Percentiles rank a stretch among this genome's conserved stretches.
Evolutionary conservation across 37 sponge, comb jelly and placozoan species (phyloP).

Genomic region (Hexactinellida sp.): DNA sequence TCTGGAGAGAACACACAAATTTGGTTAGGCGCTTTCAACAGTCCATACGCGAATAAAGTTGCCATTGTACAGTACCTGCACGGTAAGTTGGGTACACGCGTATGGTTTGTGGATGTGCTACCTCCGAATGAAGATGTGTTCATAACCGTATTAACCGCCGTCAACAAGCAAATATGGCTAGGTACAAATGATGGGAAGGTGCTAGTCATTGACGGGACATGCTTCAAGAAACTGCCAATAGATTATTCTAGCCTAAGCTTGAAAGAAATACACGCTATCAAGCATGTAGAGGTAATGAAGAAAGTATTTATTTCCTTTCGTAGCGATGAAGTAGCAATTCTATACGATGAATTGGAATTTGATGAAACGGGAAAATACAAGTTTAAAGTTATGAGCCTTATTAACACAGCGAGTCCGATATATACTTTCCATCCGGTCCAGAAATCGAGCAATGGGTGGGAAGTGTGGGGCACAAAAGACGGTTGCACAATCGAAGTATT

Average conservation of each 20-base stretch:
- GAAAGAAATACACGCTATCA: background rate
- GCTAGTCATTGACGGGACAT: background rate
- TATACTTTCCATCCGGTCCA: background rate
- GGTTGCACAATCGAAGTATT: background rate
- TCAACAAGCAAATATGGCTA: constrained; percentile 3
- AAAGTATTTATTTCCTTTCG: background rate
- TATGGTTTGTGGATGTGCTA: background rate
- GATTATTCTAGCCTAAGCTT: background rate
- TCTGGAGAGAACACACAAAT: background rate
- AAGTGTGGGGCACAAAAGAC: background rate
- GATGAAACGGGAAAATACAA: background rate
- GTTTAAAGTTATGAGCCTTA: background rate
- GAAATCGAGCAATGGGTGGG: background rate
- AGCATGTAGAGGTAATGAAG: background rate
- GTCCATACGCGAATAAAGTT: background rate
- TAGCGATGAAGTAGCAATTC: background rate
- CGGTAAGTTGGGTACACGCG: background rate
- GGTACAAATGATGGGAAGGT: background rate
- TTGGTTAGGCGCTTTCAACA: background rate
- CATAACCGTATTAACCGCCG: background rate
- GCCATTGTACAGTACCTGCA: background rate
- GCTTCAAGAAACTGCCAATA: background rate
- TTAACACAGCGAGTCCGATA: background rate
- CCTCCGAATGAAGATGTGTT: background rate
- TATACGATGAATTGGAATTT: background rate